A percentile compares a stretch with the other conserved stretches of the same genome.
Evolutionary conservation across 2,797 vertebrate genomes (phyloP).

Genomic region (Pygocentrus nattereri): DNA sequence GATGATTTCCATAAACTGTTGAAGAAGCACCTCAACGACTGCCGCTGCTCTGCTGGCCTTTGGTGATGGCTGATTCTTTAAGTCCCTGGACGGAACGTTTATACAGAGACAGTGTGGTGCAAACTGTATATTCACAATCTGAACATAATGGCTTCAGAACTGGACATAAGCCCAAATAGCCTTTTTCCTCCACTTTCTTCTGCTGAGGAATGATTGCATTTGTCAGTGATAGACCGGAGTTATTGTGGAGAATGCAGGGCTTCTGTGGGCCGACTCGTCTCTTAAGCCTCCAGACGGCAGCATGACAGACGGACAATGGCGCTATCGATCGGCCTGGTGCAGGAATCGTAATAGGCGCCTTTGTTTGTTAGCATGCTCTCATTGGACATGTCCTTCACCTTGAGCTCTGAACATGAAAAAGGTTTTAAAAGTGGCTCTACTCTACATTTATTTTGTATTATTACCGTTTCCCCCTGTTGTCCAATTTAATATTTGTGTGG

Average conservation of each 20-base stretch:
- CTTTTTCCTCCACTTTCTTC: neutral
- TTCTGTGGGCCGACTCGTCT: constrained; percentile 31
- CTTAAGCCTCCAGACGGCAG: neutral
- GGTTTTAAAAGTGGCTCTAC: neutral
- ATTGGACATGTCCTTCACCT: neutral
- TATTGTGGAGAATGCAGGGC: constrained; percentile 19
- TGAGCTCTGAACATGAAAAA: neutral
- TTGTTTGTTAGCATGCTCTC: neutral
- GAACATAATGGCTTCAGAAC: neutral
- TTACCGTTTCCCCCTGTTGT: neutral
- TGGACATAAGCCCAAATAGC: neutral
- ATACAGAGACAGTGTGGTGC: neutral
- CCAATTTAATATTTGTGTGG: neutral
- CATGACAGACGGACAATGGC: constrained; percentile 17
- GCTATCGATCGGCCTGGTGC: neutral
- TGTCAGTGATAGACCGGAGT: constrained; percentile 27
- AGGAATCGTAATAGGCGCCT: neutral
- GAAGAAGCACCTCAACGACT: neutral
- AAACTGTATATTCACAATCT: neutral
- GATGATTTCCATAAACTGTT: neutral
- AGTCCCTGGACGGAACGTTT: neutral
- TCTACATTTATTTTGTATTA: neutral
- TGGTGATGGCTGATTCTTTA: neutral
- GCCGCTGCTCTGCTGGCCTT: neutral
- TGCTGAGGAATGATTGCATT: constrained; percentile 43